These are phyloP conservation scores for Meda fulgida DNA, from an alignment of 2,797 vertebrate species.

Conservation along the genomic window DNA sequence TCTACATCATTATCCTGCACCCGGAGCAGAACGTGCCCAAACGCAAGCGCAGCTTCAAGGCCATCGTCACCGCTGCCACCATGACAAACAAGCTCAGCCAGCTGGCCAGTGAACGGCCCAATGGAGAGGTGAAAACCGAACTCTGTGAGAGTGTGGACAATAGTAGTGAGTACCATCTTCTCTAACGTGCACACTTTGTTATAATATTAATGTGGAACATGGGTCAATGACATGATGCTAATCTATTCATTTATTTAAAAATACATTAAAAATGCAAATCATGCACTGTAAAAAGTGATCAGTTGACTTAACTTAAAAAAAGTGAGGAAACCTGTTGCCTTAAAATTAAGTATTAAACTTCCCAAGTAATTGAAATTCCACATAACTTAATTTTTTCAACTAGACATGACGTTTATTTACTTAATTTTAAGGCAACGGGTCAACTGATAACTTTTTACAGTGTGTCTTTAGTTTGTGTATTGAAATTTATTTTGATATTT, in stretches of 20 bases:
- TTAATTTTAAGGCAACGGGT: too few relatives aligned
- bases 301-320: too few relatives aligned
- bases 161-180: slow-evolving; percentile 84
- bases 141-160: slow-evolving; percentile 94
- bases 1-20: slow-evolving; percentile 97
- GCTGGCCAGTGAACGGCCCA: slow-evolving; percentile 92
- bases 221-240: not conserved
- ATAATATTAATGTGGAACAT: not conserved
- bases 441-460: too few relatives aligned
- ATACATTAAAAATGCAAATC: not conserved
- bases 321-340: too few relatives aligned
- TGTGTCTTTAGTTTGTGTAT: not conserved
- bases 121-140: slow-evolving; percentile 95
- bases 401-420: too few relatives aligned
- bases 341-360: too few relatives aligned
- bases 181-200: not conserved
- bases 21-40: slow-evolving; percentile 97
- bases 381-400: too few relatives aligned
- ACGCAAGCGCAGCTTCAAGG: slow-evolving; percentile 96
- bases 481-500: not conserved
- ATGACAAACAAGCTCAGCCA: slow-evolving; percentile 96
- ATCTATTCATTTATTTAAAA: not conserved
- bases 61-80: slow-evolving; percentile 95
- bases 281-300: too few relatives aligned
- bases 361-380: too few relatives aligned